phyloP scores from a whole-genome alignment of 2,797 vertebrate species.

The Podarcis siculus region DNA sequence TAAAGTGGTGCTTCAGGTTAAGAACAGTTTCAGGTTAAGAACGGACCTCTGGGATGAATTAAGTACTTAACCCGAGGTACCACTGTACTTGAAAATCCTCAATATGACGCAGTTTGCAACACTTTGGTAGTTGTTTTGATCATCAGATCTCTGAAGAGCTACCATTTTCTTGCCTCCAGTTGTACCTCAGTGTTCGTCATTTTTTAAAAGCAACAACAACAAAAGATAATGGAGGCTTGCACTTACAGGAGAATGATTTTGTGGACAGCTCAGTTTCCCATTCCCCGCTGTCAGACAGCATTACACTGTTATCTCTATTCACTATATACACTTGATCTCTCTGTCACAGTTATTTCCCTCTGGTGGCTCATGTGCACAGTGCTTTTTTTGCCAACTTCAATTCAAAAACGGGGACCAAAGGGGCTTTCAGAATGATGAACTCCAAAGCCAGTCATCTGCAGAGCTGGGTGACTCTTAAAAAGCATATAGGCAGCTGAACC shows the following conservation, averaged over 20 bases:
- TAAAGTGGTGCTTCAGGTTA: too few species aligned
- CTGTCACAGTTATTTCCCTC: not conserved
- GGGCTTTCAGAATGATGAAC: not conserved
- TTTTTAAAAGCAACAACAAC: not conserved
- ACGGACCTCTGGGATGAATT: too few species aligned
- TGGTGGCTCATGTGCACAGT: not conserved
- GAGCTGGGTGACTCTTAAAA: not conserved
- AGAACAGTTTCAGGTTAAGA: too few species aligned
- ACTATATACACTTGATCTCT: not conserved
- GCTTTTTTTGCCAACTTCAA: not conserved
- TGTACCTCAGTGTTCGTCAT: not conserved
- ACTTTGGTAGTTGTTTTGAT: not conserved
- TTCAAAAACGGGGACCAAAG: not conserved
- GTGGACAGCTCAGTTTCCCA: not conserved
- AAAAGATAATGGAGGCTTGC: not conserved
- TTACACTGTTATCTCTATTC: not conserved
- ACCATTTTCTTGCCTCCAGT: not conserved
- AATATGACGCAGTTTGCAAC: too few species aligned
- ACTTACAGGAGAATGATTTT: not conserved
- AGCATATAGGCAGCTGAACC: not conserved
- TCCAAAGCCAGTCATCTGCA: not conserved
- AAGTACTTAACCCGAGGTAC: too few species aligned
- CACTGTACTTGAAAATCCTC: not conserved
- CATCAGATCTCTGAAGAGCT: not conserved
- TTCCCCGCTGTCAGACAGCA: not conserved